A percentile compares a stretch with the other conserved stretches of the same genome.
Conservation (phyloP, 2,888 invertebrate species). For the Notodonta ziczac region DNA sequence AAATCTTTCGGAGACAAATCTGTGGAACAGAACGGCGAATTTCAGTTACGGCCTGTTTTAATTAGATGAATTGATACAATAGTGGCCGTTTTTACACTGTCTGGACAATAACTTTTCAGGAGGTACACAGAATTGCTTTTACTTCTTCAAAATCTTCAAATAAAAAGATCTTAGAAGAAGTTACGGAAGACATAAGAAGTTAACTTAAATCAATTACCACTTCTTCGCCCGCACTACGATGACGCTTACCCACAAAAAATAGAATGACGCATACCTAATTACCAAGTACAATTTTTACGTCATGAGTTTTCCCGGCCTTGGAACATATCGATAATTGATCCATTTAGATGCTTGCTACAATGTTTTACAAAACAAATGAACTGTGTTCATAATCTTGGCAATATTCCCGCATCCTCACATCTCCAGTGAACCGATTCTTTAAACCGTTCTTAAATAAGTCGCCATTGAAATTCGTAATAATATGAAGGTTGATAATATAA, state of each 20-base stretch:
- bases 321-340: constrained; percentile 30
- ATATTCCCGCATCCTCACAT: constrained; percentile 16
- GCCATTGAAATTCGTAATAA: constrained; percentile 1
- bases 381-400: constrained; percentile 26
- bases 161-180: too few species aligned
- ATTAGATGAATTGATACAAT: too few species aligned
- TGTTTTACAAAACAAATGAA: constrained; percentile 18
- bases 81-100: too few species aligned
- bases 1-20: neutral
- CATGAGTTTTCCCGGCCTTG: constrained; percentile 28
- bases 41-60: too few species aligned
- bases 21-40: neutral
- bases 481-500: neutral
- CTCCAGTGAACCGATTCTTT: constrained; percentile 9
- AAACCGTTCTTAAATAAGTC: constrained; percentile 15
- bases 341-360: constrained; percentile 21
- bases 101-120: too few species aligned
- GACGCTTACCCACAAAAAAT: neutral
- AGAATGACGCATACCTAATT: neutral
- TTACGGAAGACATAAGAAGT: too few species aligned
- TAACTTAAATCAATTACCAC: too few species aligned
- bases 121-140: too few species aligned
- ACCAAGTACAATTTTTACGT: constrained; percentile 9
- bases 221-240: too few species aligned
- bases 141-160: too few species aligned